Conservation (phyloP, 30 jellyfish, hydroid and myxozoan genomes). For the Rhopilema esculentum region DNA sequence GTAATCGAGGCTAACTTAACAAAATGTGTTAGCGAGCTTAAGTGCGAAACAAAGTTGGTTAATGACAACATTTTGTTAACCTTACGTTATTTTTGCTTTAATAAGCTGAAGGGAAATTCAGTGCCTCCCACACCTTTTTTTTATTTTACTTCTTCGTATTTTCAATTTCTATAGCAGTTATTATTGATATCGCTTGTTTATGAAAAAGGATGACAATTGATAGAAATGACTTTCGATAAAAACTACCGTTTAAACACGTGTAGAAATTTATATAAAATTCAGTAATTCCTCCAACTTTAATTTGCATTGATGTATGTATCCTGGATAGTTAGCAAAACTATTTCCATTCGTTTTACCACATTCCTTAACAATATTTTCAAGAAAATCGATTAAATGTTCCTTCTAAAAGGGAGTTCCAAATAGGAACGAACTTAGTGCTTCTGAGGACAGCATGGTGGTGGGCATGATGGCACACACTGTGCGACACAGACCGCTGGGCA, state of each 20-base stretch:
- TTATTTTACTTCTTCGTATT: neutral
- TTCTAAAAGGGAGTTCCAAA: conserved; percentile 25
- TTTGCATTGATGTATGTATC: conserved; percentile 26
- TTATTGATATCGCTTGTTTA: neutral
- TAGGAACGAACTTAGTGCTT: conserved; percentile 13
- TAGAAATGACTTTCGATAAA: neutral
- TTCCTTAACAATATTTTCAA: conserved; percentile 19
- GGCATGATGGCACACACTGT: conserved; percentile 88
- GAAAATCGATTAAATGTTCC: conserved; percentile 23
- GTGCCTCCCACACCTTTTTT: neutral
- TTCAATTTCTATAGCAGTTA: neutral
- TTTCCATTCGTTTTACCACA: conserved; percentile 70
- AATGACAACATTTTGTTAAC: too few relatives aligned
- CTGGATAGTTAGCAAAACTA: conserved; percentile 56
- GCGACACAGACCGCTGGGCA: conserved; percentile 90
- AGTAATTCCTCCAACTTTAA: conserved; percentile 9
- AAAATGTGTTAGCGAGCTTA: too few relatives aligned
- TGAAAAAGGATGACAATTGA: neutral
- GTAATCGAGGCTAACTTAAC: too few relatives aligned
- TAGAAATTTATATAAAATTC: conserved; percentile 37
- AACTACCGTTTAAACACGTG: too few relatives aligned
- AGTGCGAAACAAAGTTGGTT: too few relatives aligned
- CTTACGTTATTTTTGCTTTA: too few relatives aligned
- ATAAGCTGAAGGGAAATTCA: too few relatives aligned
- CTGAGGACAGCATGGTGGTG: conserved; percentile 88